Evolutionary conservation across 2,113 vertebrate genomes (phyloP).

Genomic region (Hipposideros armiger): DNA sequence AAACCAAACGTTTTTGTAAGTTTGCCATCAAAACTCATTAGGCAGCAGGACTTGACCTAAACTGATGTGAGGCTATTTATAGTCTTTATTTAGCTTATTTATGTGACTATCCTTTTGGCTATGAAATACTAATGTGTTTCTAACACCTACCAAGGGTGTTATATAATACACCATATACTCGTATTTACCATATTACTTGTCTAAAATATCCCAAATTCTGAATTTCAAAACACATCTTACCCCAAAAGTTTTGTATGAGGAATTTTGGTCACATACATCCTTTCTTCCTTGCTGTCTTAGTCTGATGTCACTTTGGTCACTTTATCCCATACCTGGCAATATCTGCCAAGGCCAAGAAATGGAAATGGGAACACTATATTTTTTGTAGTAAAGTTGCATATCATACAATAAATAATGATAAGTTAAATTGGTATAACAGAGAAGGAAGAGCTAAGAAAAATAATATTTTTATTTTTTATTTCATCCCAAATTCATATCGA

Average conservation of each 20-base stretch:
- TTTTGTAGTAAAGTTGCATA: not conserved
- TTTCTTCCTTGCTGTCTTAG: constrained; percentile 3
- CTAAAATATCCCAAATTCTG: constrained; percentile 14
- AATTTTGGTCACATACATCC: not conserved
- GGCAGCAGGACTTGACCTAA: constrained; percentile 23
- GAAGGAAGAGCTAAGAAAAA: not conserved
- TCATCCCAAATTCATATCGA: not conserved
- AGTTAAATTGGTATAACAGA: not conserved
- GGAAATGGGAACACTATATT: not conserved
- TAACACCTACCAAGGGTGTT: not conserved
- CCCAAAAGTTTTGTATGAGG: not conserved
- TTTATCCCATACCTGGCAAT: not conserved
- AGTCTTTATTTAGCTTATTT: not conserved
- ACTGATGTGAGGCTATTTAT: not conserved
- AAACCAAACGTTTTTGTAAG: not conserved
- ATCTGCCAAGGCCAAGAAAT: not conserved
- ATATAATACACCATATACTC: not conserved
- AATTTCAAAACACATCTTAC: not conserved
- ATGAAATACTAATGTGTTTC: constrained; percentile 14
- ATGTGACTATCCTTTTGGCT: not conserved
- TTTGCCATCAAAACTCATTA: not conserved
- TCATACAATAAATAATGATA: constrained; percentile 4
- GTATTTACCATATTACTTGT: not conserved
- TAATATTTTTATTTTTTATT: constrained; percentile 42
- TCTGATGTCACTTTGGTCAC: not conserved